phyloP scores from a whole-genome alignment of 2,888 invertebrate species.

The Clistopyga incitator region DNA sequence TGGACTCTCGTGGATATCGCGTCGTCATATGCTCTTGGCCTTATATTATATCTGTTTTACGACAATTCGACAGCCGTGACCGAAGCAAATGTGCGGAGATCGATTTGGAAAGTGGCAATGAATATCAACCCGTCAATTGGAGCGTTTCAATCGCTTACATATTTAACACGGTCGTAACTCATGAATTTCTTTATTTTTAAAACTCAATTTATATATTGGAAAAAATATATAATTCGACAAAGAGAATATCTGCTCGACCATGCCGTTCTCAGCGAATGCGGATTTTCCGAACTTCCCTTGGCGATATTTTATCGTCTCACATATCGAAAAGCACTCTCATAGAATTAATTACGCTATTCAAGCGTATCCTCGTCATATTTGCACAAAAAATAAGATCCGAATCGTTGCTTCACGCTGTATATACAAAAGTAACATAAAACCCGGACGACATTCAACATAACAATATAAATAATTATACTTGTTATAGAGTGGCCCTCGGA shows the following conservation, averaged over 20 bases:
- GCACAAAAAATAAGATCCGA: neutral
- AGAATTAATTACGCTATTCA: constrained; percentile 34
- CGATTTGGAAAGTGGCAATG: constrained; percentile 22
- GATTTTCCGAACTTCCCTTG: neutral
- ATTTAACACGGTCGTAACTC: constrained; percentile 1
- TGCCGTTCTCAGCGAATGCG: constrained; percentile 13
- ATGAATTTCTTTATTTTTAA: neutral
- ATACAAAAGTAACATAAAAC: constrained; percentile 30
- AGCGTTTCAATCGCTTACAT: neutral
- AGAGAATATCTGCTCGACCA: neutral
- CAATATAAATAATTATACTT: constrained; percentile 12
- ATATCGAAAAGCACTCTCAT: constrained; percentile 15
- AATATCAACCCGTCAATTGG: neutral
- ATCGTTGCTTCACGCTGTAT: constrained; percentile 16
- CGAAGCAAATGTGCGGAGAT: constrained; percentile 35
- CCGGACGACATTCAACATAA: constrained; percentile 2
- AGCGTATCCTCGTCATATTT: constrained; percentile 40
- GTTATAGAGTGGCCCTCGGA: neutral
- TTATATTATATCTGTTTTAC: constrained; percentile 40
- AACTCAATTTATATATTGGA: neutral
- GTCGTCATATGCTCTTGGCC: constrained; percentile 28
- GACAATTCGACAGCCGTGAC: constrained; percentile 44
- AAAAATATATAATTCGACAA: constrained; percentile 31
- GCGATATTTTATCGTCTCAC: neutral
- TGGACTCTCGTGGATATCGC: neutral